Evolutionary conservation across 53 echinoderm and acorn worm genomes (phyloP).

Genomic region (Echinarachnius parma): DNA sequence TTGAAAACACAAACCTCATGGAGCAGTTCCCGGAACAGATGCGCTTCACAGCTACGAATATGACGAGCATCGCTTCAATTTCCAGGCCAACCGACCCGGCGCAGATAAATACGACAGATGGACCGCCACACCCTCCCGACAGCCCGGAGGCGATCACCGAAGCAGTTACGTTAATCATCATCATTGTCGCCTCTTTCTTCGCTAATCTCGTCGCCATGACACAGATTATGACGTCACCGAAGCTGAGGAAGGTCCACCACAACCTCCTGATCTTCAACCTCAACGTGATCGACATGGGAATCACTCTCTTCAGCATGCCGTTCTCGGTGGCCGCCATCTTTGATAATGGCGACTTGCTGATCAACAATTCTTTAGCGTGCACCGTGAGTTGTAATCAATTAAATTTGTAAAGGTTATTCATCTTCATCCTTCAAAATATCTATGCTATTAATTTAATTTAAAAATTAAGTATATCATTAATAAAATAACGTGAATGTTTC

Average conservation of each 20-base stretch:
- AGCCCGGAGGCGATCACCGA: conserved; percentile 26
- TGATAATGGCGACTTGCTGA: conserved; percentile 25
- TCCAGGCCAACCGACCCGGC: too few species aligned
- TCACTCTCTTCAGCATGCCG: conserved; percentile 44
- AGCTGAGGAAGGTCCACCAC: conserved; percentile 18
- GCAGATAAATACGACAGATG: too few species aligned
- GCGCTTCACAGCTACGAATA: too few species aligned
- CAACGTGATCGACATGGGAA: conserved; percentile 40
- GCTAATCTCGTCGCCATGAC: conserved; percentile 39
- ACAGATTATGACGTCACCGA: conserved; percentile 23
- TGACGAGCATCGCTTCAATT: too few species aligned
- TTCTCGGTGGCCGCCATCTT: conserved; percentile 45
- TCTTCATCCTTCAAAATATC: too few species aligned
- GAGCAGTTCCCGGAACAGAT: too few species aligned
- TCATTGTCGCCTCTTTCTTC: conserved; percentile 42
- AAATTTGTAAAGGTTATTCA: too few species aligned
- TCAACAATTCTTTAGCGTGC: background rate
- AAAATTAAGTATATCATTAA: too few species aligned
- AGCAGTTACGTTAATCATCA: conserved; percentile 14
- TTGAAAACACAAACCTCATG: too few species aligned
- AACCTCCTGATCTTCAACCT: conserved; percentile 48
- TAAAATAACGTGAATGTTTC: too few species aligned
- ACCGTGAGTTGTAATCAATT: too few species aligned
- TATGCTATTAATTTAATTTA: too few species aligned
- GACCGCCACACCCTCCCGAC: conserved; percentile 14